phyloP scores from a whole-genome alignment of 2,113 vertebrate species.

The Epinephelus cyanopodus region DNA sequence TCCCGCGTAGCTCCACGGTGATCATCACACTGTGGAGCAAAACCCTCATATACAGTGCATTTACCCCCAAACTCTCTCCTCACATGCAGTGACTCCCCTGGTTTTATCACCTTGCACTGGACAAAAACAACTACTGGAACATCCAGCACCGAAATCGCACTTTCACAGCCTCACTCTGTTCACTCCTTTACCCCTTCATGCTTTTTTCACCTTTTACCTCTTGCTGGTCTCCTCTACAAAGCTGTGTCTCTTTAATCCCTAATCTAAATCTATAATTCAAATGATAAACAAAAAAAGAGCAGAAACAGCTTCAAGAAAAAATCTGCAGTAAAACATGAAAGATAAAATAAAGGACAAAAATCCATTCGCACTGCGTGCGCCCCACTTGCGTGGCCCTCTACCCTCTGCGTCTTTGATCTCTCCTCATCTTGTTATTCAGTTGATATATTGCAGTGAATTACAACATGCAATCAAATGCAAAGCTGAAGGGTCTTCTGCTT shows the following conservation, averaged over 20 bases:
- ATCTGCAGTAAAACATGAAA: background rate
- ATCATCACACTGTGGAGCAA: constrained; percentile 9
- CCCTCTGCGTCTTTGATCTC: constrained; percentile 14
- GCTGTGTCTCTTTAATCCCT: background rate
- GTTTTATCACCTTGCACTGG: constrained; percentile 13
- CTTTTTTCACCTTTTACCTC: background rate
- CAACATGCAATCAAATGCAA: constrained; percentile 32
- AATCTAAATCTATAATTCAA: background rate
- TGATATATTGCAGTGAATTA: constrained; percentile 20
- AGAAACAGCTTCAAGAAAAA: constrained; percentile 13
- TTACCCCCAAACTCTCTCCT: background rate
- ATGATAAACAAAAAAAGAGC: constrained; percentile 7
- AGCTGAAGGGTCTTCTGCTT: constrained; percentile 4
- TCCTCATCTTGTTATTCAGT: background rate
- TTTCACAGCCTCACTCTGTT: background rate
- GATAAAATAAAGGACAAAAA: background rate
- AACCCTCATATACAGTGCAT: background rate
- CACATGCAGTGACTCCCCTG: background rate
- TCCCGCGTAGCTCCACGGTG: background rate
- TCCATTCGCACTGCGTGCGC: background rate
- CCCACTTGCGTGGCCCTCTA: background rate
- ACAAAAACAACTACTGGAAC: background rate
- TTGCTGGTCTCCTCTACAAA: background rate
- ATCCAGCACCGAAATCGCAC: constrained; percentile 5
- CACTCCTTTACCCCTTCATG: background rate